Percentiles rank a stretch among this genome's conserved stretches.
Conservation (phyloP, 2,888 invertebrate species). For the Orchesellides sinensis region DNA sequence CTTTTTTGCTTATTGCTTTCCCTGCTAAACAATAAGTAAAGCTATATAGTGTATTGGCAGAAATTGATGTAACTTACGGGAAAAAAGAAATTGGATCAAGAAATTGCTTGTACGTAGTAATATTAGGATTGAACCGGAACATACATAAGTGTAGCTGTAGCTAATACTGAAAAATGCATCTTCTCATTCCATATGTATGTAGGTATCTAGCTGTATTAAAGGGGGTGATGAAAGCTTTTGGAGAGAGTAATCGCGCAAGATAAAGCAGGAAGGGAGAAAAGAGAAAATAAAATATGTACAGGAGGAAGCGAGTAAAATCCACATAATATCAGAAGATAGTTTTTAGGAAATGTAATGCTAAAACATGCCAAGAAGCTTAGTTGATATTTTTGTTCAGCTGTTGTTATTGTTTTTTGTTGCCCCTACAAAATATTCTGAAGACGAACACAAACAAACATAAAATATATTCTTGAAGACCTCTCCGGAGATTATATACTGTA, state of each 20-base stretch:
- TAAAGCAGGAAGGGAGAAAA: constrained; percentile 7
- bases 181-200: no score
- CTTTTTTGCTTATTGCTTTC: neutral
- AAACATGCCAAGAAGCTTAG: neutral
- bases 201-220: no score
- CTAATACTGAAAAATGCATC: no score
- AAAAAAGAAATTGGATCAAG: constrained; percentile 37
- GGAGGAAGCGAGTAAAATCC: no score
- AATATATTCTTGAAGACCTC: no score
- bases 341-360: neutral
- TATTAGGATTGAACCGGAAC: neutral
- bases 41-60: neutral
- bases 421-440: no score
- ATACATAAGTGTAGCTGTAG: neutral
- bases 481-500: no score
- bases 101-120: neutral
- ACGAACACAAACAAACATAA: no score
- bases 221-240: no score
- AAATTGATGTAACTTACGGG: constrained; percentile 10
- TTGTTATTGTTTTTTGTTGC: no score
- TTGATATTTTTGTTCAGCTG: no score
- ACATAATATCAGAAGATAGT: no score
- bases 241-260: neutral
- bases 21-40: neutral
- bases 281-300: constrained; percentile 34